phyloP scores from a whole-genome alignment of 2,888 invertebrate genomes.

The Amphipyra tragopoginis region DNA sequence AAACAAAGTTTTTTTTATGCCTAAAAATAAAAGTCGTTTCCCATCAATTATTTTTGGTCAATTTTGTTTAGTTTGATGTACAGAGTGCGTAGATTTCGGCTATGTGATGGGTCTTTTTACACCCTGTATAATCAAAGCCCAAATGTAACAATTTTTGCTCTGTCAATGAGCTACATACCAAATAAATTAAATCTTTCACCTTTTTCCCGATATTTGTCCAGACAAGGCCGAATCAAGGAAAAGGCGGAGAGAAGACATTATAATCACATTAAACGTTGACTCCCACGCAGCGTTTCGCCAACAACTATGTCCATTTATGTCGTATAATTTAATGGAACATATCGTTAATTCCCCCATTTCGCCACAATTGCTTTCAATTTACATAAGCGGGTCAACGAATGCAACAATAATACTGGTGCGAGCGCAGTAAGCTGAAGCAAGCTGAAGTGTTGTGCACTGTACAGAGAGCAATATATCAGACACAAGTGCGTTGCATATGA shows the following conservation, averaged over 20 bases:
- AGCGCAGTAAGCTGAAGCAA: constrained; percentile 40
- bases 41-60: too few species aligned
- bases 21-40: too few species aligned
- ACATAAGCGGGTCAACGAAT: constrained; percentile 66
- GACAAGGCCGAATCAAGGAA: constrained; percentile 29
- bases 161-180: background rate
- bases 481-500: constrained; percentile 65
- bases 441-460: constrained; percentile 51
- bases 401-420: constrained; percentile 45
- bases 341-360: constrained; percentile 60
- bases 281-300: constrained; percentile 40
- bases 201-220: constrained; percentile 9
- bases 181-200: background rate
- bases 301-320: constrained; percentile 31
- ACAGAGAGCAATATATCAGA: constrained; percentile 65
- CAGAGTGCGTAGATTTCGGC: too few species aligned
- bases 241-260: constrained; percentile 29
- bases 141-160: background rate
- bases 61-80: too few species aligned
- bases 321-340: constrained; percentile 44
- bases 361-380: constrained; percentile 66
- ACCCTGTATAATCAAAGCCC: background rate
- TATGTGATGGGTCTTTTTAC: too few species aligned
- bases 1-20: too few species aligned
- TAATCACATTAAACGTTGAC: constrained; percentile 39